Evolutionary conservation across 2,113 vertebrate species (phyloP).

Genomic region (Tyrannus savana): DNA sequence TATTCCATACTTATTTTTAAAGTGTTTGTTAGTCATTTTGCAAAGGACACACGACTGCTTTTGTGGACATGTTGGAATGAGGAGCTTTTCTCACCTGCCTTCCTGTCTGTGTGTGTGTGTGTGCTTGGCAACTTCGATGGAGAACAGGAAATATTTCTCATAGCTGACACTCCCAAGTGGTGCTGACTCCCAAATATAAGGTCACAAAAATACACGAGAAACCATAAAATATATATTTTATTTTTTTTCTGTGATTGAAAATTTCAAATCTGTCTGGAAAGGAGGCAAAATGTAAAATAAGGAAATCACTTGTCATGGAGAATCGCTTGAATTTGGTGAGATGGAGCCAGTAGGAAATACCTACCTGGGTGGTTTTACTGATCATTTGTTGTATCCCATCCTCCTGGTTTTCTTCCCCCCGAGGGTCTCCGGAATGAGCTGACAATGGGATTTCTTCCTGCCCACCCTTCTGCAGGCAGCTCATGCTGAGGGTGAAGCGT

Average conservation of each 20-base stretch:
- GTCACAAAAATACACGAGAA: neutral
- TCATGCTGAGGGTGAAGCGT: neutral
- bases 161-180: neutral
- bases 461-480: neutral
- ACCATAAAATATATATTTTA: neutral
- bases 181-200: neutral
- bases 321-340: neutral
- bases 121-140: neutral
- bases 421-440: neutral
- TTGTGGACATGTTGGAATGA: neutral
- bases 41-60: neutral
- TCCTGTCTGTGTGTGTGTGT: neutral
- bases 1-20: neutral
- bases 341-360: neutral
- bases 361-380: neutral
- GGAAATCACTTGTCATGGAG: neutral
- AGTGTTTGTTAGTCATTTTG: neutral
- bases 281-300: neutral
- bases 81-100: neutral
- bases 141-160: neutral
- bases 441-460: neutral
- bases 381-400: neutral
- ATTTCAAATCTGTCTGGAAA: neutral
- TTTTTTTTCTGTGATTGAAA: neutral
- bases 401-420: neutral